Conservation (phyloP, 1,140 invertebrate genomes). For the Apis mellifera region Amel_HAv3.1 CM009938.2:3009501-3010000, state of each 20-base stretch:
- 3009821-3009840: constrained; percentile 35
- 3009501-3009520: neutral
- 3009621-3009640: constrained; percentile 63
- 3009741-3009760: constrained; percentile 49
- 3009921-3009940: no score
- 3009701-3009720: constrained; percentile 19
- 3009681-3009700: neutral
- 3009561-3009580: constrained; percentile 62
- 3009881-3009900: neutral
- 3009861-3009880: neutral
- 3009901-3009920: neutral
- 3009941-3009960: no score
- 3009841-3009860: constrained; percentile 13
- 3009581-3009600: constrained; percentile 52
- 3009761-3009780: constrained; percentile 54
- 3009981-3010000: no score
- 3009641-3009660: constrained; percentile 58
- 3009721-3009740: constrained; percentile 33
- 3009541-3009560: constrained; percentile 61
- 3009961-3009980: no score
- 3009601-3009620: constrained; percentile 64
- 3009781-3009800: constrained; percentile 42
- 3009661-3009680: neutral
- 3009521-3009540: constrained; percentile 16
- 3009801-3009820: constrained; percentile 36